phyloP scores from a whole-genome alignment of 2,888 invertebrate species.

The Plutella xylostella region DNA sequence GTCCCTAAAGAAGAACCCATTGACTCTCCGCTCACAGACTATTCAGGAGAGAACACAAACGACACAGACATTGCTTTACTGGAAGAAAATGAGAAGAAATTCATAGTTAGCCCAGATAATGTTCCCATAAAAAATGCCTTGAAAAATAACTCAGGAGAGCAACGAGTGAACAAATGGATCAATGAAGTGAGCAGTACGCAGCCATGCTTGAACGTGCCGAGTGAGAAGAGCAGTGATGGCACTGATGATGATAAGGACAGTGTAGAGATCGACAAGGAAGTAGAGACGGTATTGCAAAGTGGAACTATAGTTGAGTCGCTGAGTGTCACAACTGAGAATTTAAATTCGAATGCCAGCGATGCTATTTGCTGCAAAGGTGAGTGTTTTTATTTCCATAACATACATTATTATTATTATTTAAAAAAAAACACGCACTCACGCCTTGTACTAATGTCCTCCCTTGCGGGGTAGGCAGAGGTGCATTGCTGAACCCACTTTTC shows the following conservation, averaged over 20 bases:
- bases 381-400: neutral
- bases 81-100: conserved; percentile 47
- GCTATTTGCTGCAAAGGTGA: conserved; percentile 54
- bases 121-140: conserved; percentile 31
- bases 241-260: conserved; percentile 44
- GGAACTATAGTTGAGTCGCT: conserved; percentile 59
- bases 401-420: too few species aligned
- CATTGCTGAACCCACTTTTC: too few species aligned
- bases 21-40: conserved; percentile 53
- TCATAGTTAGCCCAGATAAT: conserved; percentile 29
- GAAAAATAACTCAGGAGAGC: conserved; percentile 26
- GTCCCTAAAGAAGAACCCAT: conserved; percentile 54
- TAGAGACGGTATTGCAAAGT: conserved; percentile 59
- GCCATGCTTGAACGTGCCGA: conserved; percentile 38
- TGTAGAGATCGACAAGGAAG: conserved; percentile 60
- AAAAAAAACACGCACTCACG: too few species aligned
- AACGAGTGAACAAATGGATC: conserved; percentile 45
- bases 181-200: conserved; percentile 61
- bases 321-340: conserved; percentile 53
- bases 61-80: conserved; percentile 50
- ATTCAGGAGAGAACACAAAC: conserved; percentile 52
- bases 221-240: conserved; percentile 34
- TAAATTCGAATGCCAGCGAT: conserved; percentile 51
- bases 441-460: too few species aligned
- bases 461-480: too few species aligned